Conservation (phyloP, 2,888 invertebrate genomes). For the Conchocele bisecta region DNA sequence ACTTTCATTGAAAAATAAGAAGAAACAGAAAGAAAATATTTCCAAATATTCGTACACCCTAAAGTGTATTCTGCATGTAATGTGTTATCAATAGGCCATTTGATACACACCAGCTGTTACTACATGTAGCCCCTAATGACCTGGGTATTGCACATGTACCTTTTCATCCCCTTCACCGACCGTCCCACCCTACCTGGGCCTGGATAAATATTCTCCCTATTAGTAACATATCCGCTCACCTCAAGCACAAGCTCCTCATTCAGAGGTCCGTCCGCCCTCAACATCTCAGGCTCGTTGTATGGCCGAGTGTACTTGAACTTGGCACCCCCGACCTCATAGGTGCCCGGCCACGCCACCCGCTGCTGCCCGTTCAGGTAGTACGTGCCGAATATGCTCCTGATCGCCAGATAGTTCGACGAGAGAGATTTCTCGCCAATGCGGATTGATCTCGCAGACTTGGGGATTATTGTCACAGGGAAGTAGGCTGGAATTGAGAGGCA, state of each 20-base stretch:
- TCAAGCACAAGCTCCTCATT: conserved; percentile 93
- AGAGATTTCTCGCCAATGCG: conserved; percentile 89
- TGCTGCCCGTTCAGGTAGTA: conserved; percentile 98
- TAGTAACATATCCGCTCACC: too few relatives aligned
- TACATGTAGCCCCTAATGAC: too few relatives aligned
- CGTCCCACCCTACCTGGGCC: too few relatives aligned
- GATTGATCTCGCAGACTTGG: conserved; percentile 67
- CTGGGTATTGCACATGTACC: too few relatives aligned
- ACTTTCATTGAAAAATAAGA: too few relatives aligned
- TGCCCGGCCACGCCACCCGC: conserved; percentile 95
- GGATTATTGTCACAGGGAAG: conserved; percentile 73
- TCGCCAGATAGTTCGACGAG: conserved; percentile 95
- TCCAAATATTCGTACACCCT: too few relatives aligned
- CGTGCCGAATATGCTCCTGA: conserved; percentile 91
- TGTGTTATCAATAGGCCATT: too few relatives aligned
- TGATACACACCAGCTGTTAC: too few relatives aligned
- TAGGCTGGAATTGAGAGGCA: conserved; percentile 64
- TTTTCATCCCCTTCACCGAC: too few relatives aligned
- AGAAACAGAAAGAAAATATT: too few relatives aligned
- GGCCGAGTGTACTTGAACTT: conserved; percentile 94
- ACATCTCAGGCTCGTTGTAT: conserved; percentile 88
- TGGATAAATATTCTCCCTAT: too few relatives aligned
- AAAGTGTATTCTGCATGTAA: too few relatives aligned
- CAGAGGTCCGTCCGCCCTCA: conserved; percentile 94
- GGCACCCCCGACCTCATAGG: conserved; percentile 91